Evolutionary conservation across 2,888 invertebrate genomes (phyloP), one percentile per base, ranked within the genome.

Genomic region (Byasa hedistus): DNA sequence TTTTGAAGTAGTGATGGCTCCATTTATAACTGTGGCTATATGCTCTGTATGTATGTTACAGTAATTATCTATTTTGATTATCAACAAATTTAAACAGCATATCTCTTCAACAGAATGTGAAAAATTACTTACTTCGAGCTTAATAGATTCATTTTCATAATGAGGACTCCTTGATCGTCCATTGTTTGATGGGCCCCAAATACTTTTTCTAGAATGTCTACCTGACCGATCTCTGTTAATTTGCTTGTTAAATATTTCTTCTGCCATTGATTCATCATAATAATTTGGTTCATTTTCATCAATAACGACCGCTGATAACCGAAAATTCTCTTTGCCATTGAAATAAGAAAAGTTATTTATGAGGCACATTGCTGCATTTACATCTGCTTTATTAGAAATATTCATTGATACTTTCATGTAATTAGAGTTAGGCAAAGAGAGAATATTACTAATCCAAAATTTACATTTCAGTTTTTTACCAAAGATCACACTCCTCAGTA

Each of bases 71-170:
- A 15, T 39, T 39, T 39, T 27, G 27, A 3, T 27, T 27, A 27
- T 27, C 27, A 2, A 15, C 3, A 39, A 12, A 39, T 39, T 15
- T 15, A 39, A 0, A 15, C 39, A 15, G 39, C 15, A 39, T 12
- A 39, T 15, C 39, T 39, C 15, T 39, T 39, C 3, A 15, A 39
- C 15, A 12, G 39, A 39, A 15, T 15, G 39, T 39, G 15, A 2
- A 39, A 39, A 39, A 12, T n/a, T 21, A 71, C 74, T 69, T 62
- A 74, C 74, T 65, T 74, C 73, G 32, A 74, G 66, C 61, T 69
- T 66, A 27, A 69, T 67, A 2, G 66, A 57, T 27, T 69, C 65
- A 32, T 55, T 15, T 36, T 36, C 24, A 19, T 22, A 23, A 61
- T 32, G 57, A 54, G 69, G 69, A 54, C 69, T 69, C 19, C 64